Base-by-base conservation (phyloP, 2,888 invertebrate species). In the Craniophora ligustri region DNA sequence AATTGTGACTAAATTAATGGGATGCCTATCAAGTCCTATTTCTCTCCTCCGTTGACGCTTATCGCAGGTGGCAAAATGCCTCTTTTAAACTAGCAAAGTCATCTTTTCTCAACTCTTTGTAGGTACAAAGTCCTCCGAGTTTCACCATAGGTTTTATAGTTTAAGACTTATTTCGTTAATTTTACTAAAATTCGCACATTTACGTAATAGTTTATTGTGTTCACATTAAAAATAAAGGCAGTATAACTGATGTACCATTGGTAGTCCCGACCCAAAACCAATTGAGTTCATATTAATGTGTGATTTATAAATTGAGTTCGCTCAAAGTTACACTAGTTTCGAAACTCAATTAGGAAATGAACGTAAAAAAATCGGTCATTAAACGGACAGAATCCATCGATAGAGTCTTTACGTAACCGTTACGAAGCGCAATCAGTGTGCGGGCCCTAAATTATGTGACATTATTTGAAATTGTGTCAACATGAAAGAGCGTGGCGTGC, bases 401-500 rank as follows among this genome's bases (percentile, higher is more conserved):
- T 73, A 51, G 61, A 67, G 67, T 50, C 55, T 61, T 59, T 63
- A 67, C 59, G 66, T 68, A 68, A 70, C 67, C 61, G 62, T 76
- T 72, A 70, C 75, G 70, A 74, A 75, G 73, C 75, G 80, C 78
- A 85, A 79, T 84, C 82, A 82, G 72, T 77, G 81, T 76, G 72
- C 76, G 74, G 77, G 64, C 72, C 76, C 76, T 79, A 80, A 85
- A 87, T 81, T 84, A 84, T 87, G 84, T 85, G 88, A 81, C 84
- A 86, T 87, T 88, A 88, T 88, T 89, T 85, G 85, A 86, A 91
- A 88, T 89, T 87, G 91, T 91, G 91, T 91, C 91, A 92, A 89
- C 89, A 87, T 82, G 81, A 84, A 82, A 84, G 79, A 83, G 82
- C 75, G 75, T 60, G 70, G 75, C 68, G 67, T 72, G 74, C 78